A percentile compares a stretch with the other conserved stretches of the same genome.
phyloP scores from a whole-genome alignment of 2,797 vertebrate genomes.

The Sitta carolinensis region DNA sequence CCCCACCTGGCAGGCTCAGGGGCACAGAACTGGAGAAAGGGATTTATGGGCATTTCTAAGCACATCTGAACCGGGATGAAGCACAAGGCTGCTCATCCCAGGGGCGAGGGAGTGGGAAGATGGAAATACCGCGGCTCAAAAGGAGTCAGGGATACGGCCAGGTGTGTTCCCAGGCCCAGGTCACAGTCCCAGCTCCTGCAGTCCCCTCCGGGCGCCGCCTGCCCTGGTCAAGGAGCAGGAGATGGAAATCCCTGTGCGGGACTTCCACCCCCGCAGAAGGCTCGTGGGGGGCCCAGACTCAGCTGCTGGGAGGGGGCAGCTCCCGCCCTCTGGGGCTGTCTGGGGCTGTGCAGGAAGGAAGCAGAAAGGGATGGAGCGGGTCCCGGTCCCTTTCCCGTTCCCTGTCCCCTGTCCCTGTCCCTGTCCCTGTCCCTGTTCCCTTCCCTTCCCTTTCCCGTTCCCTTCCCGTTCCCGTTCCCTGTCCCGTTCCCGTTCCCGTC shows the following conservation, averaged over 20 bases:
- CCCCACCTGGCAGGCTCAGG: not conserved
- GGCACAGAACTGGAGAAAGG: accelerated
- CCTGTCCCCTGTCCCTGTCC: no score
- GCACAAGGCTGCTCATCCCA: accelerated
- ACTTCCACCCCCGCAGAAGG: accelerated
- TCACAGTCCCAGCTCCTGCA: not conserved
- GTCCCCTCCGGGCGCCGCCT: not conserved
- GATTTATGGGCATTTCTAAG: not conserved
- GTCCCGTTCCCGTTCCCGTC: no score
- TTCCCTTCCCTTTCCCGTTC: no score
- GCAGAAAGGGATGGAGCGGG: not conserved
- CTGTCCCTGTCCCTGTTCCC: no score
- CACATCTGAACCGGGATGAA: accelerated
- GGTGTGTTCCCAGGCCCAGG: not conserved
- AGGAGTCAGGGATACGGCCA: accelerated
- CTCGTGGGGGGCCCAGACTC: accelerated
- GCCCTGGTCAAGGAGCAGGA: accelerated
- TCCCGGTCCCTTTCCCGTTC: not conserved
- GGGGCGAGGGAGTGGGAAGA: not conserved
- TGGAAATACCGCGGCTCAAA: not conserved
- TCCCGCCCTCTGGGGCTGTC: not conserved
- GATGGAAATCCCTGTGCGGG: accelerated
- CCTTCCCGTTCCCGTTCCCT: no score
- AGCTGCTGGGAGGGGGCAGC: not conserved
- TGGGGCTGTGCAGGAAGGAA: not conserved